Evolutionary conservation across 2,888 invertebrate genomes (phyloP), one percentile per base, ranked within the genome.

Genomic region (Elgonia sp.): DNA sequence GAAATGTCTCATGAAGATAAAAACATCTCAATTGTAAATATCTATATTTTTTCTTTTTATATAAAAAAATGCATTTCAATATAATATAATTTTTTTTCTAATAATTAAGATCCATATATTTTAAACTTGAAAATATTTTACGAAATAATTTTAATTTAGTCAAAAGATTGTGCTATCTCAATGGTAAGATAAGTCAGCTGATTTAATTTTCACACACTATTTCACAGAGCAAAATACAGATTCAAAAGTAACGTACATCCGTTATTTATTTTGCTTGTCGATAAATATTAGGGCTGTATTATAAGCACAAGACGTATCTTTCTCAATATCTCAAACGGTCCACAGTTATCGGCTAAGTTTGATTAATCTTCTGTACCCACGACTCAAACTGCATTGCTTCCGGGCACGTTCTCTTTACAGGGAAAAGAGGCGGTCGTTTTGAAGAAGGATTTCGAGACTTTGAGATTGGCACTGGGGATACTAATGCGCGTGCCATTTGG

Each of bases 271-370:
- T 62, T 75, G 46, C 75, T 62, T 62, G 46, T 60, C 62, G 65
- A 67, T 84, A 79, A 79, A 84, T 79, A 79, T 77, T 77, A 55
- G 70, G 84, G 70, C 77, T 42, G 21, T 62, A 70, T 72, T 77
- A 79, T 57, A 79, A 77, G 46, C 39, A 76, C 20, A 12, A 20
- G 42, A 20, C 42, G 12, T 83, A 83, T 83, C 75, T 67, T 67
- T 65, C 75, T 37, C 39, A 46, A 85, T 72, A 77, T 79, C 84
- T 84, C 62, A 73, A 79, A 80, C 80, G 75, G 70, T 76, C 55
- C 77, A 76, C 57, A 76, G 65, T 77, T 81, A 86, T 81, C 86
- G 86, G 81, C 57, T 63, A 72, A 76, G 70, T 86, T 86, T 86
- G 86, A 86, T 82, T 86, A 86, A 86, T 81, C 86, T 77, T 55